Conservation (phyloP, 2,113 vertebrate genomes). For the Nothoprocta perdicaria region DNA sequence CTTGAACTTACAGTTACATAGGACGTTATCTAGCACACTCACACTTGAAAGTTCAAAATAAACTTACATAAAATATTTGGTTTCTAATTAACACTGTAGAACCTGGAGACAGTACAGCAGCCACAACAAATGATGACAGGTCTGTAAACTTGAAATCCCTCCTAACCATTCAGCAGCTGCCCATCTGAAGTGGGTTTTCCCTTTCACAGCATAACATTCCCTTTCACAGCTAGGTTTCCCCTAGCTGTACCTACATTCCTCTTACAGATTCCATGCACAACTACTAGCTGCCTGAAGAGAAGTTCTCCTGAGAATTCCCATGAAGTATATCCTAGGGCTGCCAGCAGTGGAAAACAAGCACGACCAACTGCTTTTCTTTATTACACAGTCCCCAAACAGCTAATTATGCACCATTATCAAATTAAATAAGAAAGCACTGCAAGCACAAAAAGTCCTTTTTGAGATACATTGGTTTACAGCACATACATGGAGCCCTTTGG, state of each 20-base stretch:
- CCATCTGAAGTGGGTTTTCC: not conserved
- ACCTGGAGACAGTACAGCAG: not conserved
- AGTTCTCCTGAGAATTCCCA: not conserved
- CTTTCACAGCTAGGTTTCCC: not conserved
- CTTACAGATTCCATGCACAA: not conserved
- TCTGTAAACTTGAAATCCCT: not conserved
- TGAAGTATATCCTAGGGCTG: not conserved
- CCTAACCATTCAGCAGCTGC: not conserved
- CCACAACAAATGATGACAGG: not conserved
- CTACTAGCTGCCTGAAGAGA: not conserved
- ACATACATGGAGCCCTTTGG: fast-evolving
- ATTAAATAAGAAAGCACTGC: not conserved
- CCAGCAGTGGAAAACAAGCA: not conserved
- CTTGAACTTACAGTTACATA: not conserved
- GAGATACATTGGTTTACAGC: not conserved
- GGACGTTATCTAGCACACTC: not conserved
- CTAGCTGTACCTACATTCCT: not conserved
- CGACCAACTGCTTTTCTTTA: not conserved
- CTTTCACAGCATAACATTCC: not conserved
- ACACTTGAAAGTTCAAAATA: not conserved
- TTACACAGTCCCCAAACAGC: not conserved
- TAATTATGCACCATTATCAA: not conserved
- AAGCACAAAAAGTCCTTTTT: fast-evolving
- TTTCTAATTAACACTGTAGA: not conserved
- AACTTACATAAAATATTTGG: not conserved